A percentile compares a stretch with the other conserved stretches of the same genome.
Evolutionary conservation across 2,888 invertebrate species (phyloP).

Genomic region (Nemotelus nigrinus): DNA sequence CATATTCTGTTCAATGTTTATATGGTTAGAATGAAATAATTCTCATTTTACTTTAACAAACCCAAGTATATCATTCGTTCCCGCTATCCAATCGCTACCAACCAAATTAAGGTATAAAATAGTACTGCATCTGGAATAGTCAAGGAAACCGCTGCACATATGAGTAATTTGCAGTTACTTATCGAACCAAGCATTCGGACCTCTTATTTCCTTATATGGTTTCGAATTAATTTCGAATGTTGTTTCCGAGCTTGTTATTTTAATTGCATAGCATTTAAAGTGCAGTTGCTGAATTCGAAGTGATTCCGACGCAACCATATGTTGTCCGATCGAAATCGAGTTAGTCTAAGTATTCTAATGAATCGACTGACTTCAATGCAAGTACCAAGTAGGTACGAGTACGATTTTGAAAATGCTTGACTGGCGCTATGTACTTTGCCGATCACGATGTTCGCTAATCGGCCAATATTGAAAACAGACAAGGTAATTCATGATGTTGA

Average conservation of each 20-base stretch:
- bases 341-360: neutral
- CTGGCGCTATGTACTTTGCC: neutral
- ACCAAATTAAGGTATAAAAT: neutral
- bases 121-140: neutral
- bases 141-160: neutral
- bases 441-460: slow-evolving; percentile 12
- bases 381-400: neutral
- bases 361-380: neutral
- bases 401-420: neutral
- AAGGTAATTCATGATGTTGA: slow-evolving; percentile 35
- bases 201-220: slow-evolving; percentile 34
- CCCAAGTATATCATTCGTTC: neutral
- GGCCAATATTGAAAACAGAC: slow-evolving; percentile 28
- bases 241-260: slow-evolving; percentile 41
- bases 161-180: neutral
- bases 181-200: neutral
- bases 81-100: neutral
- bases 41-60: too few species aligned
- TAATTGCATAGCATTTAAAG: slow-evolving; percentile 42
- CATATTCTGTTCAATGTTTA: too few species aligned
- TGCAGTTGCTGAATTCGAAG: slow-evolving; percentile 20
- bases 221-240: slow-evolving; percentile 42
- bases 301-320: slow-evolving; percentile 17
- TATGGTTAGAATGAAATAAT: too few species aligned
- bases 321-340: slow-evolving; percentile 31